A percentile compares a stretch with the other conserved stretches of the same genome.
Conservation (phyloP, 1,140 invertebrate species). For the Platyura marginata region DNA sequence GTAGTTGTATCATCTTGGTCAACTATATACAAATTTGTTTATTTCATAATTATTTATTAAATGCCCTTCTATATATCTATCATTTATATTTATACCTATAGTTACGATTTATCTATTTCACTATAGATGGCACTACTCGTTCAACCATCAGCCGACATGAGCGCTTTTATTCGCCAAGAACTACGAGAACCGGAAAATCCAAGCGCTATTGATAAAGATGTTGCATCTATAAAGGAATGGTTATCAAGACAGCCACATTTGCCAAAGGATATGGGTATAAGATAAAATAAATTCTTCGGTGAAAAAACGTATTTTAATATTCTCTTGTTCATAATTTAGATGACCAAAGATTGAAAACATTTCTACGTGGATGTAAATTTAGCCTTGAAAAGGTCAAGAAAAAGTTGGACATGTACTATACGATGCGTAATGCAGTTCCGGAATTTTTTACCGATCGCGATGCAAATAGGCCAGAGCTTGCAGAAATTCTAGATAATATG, state of each 20-base stretch:
- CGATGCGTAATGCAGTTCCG: conserved; percentile 62
- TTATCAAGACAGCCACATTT: conserved; percentile 50
- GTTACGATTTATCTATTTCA: too few species aligned
- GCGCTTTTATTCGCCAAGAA: conserved; percentile 49
- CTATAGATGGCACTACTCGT: too few species aligned
- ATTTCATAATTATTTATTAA: too few species aligned
- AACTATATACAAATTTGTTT: too few species aligned
- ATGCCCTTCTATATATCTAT: too few species aligned
- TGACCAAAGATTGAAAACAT: conserved; percentile 51
- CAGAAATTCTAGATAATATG: too few species aligned
- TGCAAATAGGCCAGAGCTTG: conserved; percentile 45
- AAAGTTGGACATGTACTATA: conserved; percentile 61
- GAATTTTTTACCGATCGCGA: conserved; percentile 68
- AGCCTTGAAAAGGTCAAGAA: conserved; percentile 62
- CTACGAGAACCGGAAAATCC: conserved; percentile 48
- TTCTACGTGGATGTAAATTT: conserved; percentile 66
- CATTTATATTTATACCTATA: too few species aligned
- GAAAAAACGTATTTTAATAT: too few species aligned
- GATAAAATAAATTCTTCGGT: too few species aligned
- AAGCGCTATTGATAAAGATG: conserved; percentile 38
- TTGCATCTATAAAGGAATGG: conserved; percentile 48
- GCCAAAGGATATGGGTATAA: conserved; percentile 35
- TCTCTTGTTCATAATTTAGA: too few species aligned
- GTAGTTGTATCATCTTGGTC: too few species aligned
- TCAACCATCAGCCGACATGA: conserved; percentile 53